Evolutionary conservation across 2,888 invertebrate species (phyloP), one percentile per base, ranked within the genome.

Genomic region (Archips crataeganus): DNA sequence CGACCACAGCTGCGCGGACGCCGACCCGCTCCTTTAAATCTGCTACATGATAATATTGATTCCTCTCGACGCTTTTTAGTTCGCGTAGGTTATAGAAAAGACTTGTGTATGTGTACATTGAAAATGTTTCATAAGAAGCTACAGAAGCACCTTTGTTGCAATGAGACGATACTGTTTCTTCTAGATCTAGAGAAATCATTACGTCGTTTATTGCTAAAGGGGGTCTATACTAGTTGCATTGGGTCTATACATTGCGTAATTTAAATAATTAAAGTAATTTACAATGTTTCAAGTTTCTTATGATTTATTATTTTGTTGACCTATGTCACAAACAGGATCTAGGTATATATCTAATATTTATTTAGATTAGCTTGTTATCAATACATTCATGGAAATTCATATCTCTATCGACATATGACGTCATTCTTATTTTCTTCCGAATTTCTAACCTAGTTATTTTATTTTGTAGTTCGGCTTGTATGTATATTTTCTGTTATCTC

Each of bases 1-100:
- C 82, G 76, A 77, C 82, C 74, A 77, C 86, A 87, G 87, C 88
- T 89, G 89, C 83, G 85, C 87, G 92, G 90, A 80, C 89, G 86
- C 85, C 84, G 88, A 90, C 90, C 90, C 83, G 70, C 78, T 77
- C 70, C 76, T 75, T 62, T 42, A 67, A 57, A 67, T 67, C 66
- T 57, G 57, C 57, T 65, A 36, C 51, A 34, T 51, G 65, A 65
- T 65, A 51, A 36, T 65, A 65, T 65, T 51, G 65, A 51, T 51
- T 65, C 15, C 49, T 65, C 64, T 32, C 32, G 42, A 47, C 11
- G 10, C 36, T 45, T 45, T 63, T 63, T 45, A 32, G n/a, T 4
- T 23, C 1, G 32, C 4, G 2, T 32, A 54, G n/a, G n/a, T 49
- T 13, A 11, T n/a, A 49, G n/a, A 49, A 13, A 49, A n/a, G 13